Conservation (phyloP, 1,140 invertebrate genomes). For the Drosophila mauritiana region DNA sequence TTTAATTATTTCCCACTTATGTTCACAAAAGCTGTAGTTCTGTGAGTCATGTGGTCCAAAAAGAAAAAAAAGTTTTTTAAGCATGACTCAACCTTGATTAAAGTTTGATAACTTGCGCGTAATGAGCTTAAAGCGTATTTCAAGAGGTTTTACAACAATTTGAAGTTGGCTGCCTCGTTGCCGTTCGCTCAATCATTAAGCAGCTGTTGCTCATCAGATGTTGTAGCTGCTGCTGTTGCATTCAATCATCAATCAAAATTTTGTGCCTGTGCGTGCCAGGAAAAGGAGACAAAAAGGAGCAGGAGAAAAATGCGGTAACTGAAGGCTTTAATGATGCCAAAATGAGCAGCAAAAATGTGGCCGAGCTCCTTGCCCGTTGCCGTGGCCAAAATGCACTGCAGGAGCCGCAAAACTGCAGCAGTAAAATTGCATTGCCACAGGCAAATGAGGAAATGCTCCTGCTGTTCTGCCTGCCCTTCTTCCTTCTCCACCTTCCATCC, state of each 20-base stretch:
- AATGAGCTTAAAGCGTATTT: conserved; percentile 24
- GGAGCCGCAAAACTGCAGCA: conserved; percentile 43
- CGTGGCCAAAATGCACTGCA: conserved; percentile 30
- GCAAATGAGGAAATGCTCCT: conserved; percentile 61
- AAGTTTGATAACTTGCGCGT: conserved; percentile 7
- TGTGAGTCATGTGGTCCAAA: conserved; percentile 3
- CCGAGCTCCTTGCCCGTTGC: conserved; percentile 31
- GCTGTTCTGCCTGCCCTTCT: conserved; percentile 13
- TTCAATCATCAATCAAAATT: conserved; percentile 83
- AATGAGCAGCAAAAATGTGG: conserved; percentile 64
- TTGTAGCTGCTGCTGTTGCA: conserved; percentile 46
- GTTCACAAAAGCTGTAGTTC: neutral
- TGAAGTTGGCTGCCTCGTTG: conserved; percentile 53
- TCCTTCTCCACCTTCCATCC: no score
- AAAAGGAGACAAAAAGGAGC: conserved; percentile 22
- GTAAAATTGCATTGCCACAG: conserved; percentile 42
- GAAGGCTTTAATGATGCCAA: conserved; percentile 73
- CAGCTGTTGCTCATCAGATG: conserved; percentile 76
- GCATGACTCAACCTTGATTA: conserved; percentile 7
- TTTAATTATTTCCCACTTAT: neutral
- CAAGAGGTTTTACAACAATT: conserved; percentile 29
- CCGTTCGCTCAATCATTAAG: conserved; percentile 72
- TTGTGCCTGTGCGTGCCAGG: conserved; percentile 67
- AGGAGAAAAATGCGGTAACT: conserved; percentile 35
- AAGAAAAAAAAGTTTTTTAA: neutral